Evolutionary conservation across 2,888 invertebrate genomes (phyloP).

Genomic region (Heteropelma amictum): DNA sequence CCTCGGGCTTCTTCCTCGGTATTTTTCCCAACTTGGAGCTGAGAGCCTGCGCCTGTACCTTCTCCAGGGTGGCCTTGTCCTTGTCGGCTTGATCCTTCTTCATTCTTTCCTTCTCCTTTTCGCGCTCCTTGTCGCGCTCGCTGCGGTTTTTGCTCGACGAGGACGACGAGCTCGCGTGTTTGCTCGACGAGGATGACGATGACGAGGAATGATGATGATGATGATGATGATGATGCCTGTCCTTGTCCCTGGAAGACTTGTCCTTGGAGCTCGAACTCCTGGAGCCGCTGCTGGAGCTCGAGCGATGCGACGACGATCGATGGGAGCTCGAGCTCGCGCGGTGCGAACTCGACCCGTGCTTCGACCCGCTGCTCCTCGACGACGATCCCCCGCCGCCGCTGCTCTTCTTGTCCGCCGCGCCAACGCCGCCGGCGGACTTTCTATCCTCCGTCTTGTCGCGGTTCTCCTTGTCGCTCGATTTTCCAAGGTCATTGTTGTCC

Average conservation of each 20-base stretch:
- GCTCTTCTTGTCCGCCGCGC: conserved; percentile 44
- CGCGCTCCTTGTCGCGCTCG: conserved; percentile 76
- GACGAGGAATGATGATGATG: conserved; percentile 59
- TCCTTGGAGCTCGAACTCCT: conserved; percentile 67
- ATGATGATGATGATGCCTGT: conserved; percentile 69
- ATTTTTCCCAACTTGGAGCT: conserved; percentile 87
- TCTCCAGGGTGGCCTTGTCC: conserved; percentile 84
- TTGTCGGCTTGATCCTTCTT: conserved; percentile 82
- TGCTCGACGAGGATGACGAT: conserved; percentile 62
- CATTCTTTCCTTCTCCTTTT: conserved; percentile 78
- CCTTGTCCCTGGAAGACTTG: conserved; percentile 72
- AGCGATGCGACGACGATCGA: conserved; percentile 62
- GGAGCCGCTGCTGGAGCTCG: conserved; percentile 65
- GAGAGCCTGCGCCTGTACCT: conserved; percentile 83
- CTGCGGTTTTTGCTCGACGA: conserved; percentile 65
- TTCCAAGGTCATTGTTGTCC: conserved; percentile 77
- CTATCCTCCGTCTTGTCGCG: conserved; percentile 79
- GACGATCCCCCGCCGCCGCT: conserved; percentile 59
- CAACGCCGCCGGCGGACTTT: conserved; percentile 59
- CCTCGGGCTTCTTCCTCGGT: conserved; percentile 83
- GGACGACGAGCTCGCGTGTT: conserved; percentile 59
- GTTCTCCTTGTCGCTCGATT: conserved; percentile 79
- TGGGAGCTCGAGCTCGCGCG: conserved; percentile 50
- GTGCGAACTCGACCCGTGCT: conserved; percentile 71
- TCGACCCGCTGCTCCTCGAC: conserved; percentile 67